Evolutionary conservation across 2,888 invertebrate species (phyloP).

Genomic region (Drosophila silvestris): DNA sequence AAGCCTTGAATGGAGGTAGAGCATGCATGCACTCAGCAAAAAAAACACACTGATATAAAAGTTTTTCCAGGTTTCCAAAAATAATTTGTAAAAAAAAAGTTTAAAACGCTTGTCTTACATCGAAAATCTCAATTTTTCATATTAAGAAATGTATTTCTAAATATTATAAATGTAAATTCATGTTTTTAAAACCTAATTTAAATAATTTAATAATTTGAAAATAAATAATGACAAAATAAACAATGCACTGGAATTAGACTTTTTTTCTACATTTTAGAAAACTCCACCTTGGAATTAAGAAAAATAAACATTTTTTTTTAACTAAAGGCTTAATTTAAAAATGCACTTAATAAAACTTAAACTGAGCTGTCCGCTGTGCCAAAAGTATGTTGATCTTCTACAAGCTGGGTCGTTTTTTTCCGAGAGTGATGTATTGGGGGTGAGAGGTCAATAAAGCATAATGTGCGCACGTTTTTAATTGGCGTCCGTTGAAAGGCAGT

Average conservation of each 20-base stretch:
- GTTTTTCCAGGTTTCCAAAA: neutral
- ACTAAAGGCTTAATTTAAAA: neutral
- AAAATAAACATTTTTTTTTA: neutral
- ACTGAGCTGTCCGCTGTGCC: neutral
- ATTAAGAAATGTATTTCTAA: neutral
- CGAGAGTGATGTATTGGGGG: conserved; percentile 3
- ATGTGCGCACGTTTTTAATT: conserved; percentile 82
- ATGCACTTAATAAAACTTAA: neutral
- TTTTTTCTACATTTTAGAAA: neutral
- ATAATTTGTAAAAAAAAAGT: neutral
- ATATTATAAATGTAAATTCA: neutral
- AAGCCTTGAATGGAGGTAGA: neutral
- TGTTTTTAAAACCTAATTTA: too few species aligned
- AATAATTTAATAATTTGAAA: neutral
- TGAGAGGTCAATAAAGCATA: conserved; percentile 78
- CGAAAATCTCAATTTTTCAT: neutral
- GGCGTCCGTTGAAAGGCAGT: conserved; percentile 70
- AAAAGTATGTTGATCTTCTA: neutral
- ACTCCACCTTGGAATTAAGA: neutral
- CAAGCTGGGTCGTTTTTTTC: neutral
- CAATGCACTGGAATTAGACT: neutral
- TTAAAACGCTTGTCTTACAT: too few species aligned
- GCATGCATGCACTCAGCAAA: conserved; percentile 1
- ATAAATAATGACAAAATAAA: neutral
- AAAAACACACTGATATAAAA: neutral